phyloP scores from a whole-genome alignment of 2,797 vertebrate species.

The Gymnoscopelus braueri region DNA sequence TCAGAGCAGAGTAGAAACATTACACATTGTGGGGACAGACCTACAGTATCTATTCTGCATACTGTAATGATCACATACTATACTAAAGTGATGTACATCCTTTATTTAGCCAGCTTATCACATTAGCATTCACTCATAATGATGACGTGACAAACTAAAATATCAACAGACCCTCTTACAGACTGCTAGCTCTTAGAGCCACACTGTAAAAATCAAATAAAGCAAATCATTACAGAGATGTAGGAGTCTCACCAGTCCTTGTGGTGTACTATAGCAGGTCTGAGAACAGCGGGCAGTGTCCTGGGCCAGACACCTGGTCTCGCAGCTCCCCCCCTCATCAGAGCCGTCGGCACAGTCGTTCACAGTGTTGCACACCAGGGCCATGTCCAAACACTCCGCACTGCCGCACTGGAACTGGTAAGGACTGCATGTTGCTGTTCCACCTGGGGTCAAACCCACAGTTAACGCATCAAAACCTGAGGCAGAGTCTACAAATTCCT shows the following conservation, averaged over 20 bases:
- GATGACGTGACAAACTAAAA: too few species aligned
- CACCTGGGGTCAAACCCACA: conserved; percentile 70
- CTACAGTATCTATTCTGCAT: too few species aligned
- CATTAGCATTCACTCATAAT: too few species aligned
- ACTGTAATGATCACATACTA: too few species aligned
- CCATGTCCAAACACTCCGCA: conserved; percentile 78
- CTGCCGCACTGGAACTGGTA: conserved; percentile 84
- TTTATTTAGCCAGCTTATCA: too few species aligned
- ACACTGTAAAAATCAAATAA: too few species aligned
- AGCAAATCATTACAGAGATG: background rate
- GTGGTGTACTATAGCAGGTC: conserved; percentile 83
- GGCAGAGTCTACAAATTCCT: too few species aligned
- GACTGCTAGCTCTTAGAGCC: too few species aligned
- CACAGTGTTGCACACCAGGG: conserved; percentile 81
- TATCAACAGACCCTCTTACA: too few species aligned
- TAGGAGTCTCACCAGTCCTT: conserved; percentile 81
- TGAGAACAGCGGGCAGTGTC: conserved; percentile 75
- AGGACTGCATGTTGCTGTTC: conserved; percentile 68
- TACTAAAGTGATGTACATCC: too few species aligned
- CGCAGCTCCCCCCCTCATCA: conserved; percentile 86
- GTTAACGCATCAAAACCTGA: background rate
- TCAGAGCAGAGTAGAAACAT: too few species aligned
- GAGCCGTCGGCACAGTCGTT: conserved; percentile 84
- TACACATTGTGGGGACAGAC: too few species aligned
- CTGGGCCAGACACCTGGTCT: conserved; percentile 49